Evolutionary conservation across 2,888 invertebrate genomes (phyloP), one percentile per base, ranked within the genome.

Genomic region (Tortrix viridana): DNA sequence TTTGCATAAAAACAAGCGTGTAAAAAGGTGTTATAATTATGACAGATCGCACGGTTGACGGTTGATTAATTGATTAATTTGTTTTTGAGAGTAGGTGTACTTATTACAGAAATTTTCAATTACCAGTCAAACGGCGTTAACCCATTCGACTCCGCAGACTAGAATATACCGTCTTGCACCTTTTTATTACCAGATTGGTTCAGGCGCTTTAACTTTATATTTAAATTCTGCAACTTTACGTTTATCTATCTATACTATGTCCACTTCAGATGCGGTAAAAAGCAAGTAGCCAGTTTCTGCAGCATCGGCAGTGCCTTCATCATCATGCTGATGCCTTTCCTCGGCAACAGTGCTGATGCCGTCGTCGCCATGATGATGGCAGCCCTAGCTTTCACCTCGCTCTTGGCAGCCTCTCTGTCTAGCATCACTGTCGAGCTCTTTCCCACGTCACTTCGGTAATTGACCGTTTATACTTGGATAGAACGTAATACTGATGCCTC

Each of bases 351-450:
- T 61, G 84, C 93, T 0, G 69, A 85, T 7, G 83, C 92, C 0
- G 94, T 94, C 1, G 86, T 94, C 1, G 86, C 89, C 2, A 80
- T 94, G 70, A 92, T 94, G 4, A 90, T 95, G 1, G 71, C 92
- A 0, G 93, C 92, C 49, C 82, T 94, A 5, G 91, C 93, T 1
- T 79, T 93, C 65, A 89, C 89, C 0, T 87, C 95, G 61, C 84
- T 95, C 68, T 74, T 92, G 69, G 78, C 93, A 67, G 95, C 95
- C 73, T 80, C 95, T 61, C 76, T 95, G 66, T 81, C 95, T 68
- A 92, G 95, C 78, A 88, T 95, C 71, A 84, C 94, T 63, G 94
- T 95, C 0, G 94, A 94, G 62, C 76, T 95, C 46, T 95, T 95
- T 67, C 95, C 95, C 0, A 95, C 95, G 0, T 92, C 93, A 1